phyloP scores from a whole-genome alignment of 30 jellyfish, hydroid and myxozoan species.

The Morbakka virulenta region DNA sequence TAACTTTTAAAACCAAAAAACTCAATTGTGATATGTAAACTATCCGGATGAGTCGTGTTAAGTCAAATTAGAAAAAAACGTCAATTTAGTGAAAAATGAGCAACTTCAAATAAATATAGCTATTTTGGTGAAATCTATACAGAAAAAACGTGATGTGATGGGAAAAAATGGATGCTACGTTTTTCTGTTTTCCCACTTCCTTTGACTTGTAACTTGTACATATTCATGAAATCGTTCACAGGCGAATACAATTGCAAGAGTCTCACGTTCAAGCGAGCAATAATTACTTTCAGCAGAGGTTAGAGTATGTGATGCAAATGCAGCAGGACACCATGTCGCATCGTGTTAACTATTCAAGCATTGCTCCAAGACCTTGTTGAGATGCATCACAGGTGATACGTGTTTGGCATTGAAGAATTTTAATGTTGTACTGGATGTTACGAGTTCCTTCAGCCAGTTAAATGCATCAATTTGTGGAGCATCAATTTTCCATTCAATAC shows the following conservation, averaged over 20 bases:
- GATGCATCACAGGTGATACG: conserved; percentile 64
- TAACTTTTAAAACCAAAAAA: no score
- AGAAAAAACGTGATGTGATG: no score
- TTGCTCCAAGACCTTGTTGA: conserved; percentile 64
- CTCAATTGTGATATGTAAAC: no score
- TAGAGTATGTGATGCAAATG: conserved; percentile 68
- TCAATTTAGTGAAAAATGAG: no score
- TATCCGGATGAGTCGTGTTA: no score
- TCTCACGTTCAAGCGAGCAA: conserved; percentile 43
- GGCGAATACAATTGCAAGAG: conserved; percentile 23
- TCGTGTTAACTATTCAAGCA: conserved; percentile 60
- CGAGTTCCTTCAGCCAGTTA: conserved; percentile 20
- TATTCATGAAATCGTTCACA: not conserved
- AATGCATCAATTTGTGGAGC: conserved; percentile 46
- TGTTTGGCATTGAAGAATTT: conserved; percentile 59
- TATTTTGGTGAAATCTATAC: no score
- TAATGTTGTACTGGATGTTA: conserved; percentile 43
- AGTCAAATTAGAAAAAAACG: no score
- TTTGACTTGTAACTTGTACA: no score
- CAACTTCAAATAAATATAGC: no score
- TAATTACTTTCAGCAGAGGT: conserved; percentile 42
- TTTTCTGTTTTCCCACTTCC: no score
- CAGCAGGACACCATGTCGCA: conserved; percentile 53
- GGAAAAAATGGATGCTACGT: no score
- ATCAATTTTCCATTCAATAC: conserved; percentile 2